Evolutionary conservation across 2,113 vertebrate species (phyloP).

Genomic region (Halcyon malimbica): DNA sequence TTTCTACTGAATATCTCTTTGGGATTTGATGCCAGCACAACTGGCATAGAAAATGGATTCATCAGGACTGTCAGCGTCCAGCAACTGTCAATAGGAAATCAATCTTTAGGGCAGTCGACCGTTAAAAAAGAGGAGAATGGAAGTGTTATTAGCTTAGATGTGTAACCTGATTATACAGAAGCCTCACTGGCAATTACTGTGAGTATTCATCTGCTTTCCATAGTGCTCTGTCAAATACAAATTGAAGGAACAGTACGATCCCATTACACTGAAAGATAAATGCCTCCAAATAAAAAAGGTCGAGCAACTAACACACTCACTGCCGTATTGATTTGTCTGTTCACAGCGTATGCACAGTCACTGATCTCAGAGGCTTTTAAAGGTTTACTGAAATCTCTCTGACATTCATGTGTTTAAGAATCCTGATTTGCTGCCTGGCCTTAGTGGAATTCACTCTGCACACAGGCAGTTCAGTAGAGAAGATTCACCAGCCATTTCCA

Average conservation of each 20-base stretch:
- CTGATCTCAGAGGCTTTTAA: background rate
- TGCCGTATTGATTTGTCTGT: background rate
- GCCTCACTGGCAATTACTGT: background rate
- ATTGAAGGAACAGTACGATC: background rate
- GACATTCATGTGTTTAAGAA: background rate
- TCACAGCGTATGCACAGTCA: background rate
- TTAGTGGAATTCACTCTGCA: background rate
- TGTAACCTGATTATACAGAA: slow-evolving; percentile 7
- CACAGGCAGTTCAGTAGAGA: background rate
- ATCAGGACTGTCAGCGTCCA: background rate
- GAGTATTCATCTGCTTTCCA: slow-evolving; percentile 37
- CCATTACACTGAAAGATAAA: slow-evolving; percentile 19
- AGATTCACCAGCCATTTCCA: background rate
- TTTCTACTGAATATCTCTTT: background rate
- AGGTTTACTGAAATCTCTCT: background rate
- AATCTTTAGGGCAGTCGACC: slow-evolving; percentile 21
- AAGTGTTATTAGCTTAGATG: slow-evolving; percentile 19
- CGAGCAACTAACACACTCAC: background rate
- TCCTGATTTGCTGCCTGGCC: background rate
- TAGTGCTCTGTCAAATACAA: slow-evolving; percentile 7
- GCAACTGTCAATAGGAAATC: slow-evolving; percentile 28
- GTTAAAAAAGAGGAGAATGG: background rate
- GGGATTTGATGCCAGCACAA: background rate
- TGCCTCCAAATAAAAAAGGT: background rate
- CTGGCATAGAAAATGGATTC: background rate